Conservation (phyloP, 2,888 invertebrate species). For the Tenthredo amoena region DNA sequence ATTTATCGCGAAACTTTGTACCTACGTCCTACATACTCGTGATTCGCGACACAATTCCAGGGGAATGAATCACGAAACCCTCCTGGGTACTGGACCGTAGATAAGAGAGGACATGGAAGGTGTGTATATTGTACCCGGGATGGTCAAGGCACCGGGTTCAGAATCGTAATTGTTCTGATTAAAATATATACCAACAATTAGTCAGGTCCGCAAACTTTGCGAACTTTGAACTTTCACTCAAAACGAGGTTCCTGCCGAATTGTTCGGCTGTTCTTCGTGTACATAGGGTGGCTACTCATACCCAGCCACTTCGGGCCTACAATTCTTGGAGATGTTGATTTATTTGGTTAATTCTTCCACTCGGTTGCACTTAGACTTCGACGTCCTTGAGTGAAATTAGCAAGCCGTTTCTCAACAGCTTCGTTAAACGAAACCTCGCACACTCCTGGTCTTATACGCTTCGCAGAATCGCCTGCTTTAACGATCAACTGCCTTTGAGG, state of each 20-base stretch:
- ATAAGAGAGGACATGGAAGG: neutral
- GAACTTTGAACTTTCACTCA: neutral
- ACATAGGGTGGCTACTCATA: conserved; percentile 17
- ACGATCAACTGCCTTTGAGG: neutral
- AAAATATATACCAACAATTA: conserved; percentile 50
- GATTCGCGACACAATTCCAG: neutral
- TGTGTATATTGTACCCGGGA: neutral
- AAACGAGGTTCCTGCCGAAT: neutral
- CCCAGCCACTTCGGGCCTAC: neutral
- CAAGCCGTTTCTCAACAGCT: neutral
- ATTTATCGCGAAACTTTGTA: conserved; percentile 6
- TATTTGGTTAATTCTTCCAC: conserved; percentile 17
- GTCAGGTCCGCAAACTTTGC: conserved; percentile 24
- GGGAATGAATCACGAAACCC: conserved; percentile 14
- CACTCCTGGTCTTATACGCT: neutral
- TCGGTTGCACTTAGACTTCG: neutral
- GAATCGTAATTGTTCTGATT: conserved; percentile 37
- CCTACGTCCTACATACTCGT: neutral
- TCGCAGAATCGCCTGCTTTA: neutral
- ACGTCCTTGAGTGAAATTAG: neutral
- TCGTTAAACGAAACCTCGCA: neutral
- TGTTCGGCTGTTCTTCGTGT: neutral
- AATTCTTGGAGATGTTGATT: conserved; percentile 34
- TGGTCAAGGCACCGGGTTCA: conserved; percentile 12
- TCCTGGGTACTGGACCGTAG: conserved; percentile 11